These are phyloP conservation scores for Gavia stellata DNA, from an alignment of 2,113 vertebrate genomes.

Conservation along the genomic window DNA sequence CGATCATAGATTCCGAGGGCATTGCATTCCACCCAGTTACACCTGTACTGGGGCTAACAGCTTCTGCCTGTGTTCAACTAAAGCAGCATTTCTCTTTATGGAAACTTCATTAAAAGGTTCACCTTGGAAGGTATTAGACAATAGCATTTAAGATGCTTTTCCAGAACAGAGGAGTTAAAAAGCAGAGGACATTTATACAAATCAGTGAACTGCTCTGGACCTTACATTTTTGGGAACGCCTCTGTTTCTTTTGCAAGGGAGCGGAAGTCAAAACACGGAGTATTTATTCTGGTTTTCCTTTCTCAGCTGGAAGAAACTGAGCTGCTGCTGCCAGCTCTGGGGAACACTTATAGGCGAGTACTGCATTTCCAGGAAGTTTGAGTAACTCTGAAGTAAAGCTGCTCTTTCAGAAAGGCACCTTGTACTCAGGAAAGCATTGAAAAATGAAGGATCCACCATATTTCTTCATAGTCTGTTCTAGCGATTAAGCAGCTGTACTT, in stretches of 20 bases:
- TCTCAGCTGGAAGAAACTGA: neutral
- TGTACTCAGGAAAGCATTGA: neutral
- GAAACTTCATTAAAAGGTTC: neutral
- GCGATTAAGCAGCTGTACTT: neutral
- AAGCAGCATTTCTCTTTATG: neutral
- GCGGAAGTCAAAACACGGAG: neutral
- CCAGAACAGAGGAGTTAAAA: neutral
- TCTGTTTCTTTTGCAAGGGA: neutral
- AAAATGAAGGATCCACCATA: neutral
- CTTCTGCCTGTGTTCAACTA: neutral
- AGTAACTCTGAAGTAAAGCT: neutral
- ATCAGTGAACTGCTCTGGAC: neutral
- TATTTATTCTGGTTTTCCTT: neutral
- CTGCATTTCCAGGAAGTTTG: neutral
- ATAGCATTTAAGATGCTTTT: neutral
- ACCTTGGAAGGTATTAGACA: neutral
- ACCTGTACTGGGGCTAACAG: neutral
- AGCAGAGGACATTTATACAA: neutral
- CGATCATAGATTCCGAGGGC: accelerated
- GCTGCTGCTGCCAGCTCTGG: neutral
- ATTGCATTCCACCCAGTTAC: neutral
- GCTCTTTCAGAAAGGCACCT: neutral
- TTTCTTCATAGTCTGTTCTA: neutral
- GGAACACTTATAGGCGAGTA: neutral
- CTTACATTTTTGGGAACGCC: neutral